Evolutionary conservation across 2,113 vertebrate species (phyloP).

Genomic region (Microcebus griseorufus): DNA sequence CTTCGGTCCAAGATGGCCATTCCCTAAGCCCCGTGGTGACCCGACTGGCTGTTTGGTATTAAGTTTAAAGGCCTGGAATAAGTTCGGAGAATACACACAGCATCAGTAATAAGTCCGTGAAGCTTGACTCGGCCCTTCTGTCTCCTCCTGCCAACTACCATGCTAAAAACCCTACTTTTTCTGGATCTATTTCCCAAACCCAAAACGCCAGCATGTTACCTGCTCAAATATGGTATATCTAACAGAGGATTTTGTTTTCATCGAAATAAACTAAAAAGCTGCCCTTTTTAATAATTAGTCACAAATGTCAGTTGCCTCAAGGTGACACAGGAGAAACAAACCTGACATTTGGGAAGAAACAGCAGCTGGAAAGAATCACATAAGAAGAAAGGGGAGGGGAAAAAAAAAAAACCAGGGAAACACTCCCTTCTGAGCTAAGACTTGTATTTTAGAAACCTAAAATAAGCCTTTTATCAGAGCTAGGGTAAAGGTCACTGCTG

Average conservation of each 20-base stretch:
- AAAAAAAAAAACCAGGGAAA: background rate
- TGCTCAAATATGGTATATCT: background rate
- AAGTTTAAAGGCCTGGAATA: constrained; percentile 72
- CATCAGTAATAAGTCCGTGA: background rate
- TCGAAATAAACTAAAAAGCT: constrained; percentile 57
- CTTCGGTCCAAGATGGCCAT: constrained; percentile 27
- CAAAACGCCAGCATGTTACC: constrained; percentile 24
- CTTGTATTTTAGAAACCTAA: constrained; percentile 50
- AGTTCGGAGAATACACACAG: constrained; percentile 44
- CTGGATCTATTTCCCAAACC: constrained; percentile 13
- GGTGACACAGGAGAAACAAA: constrained; percentile 54
- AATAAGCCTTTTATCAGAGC: constrained; percentile 35
- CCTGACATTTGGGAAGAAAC: constrained; percentile 52
- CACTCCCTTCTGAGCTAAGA: constrained; percentile 6
- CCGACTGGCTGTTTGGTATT: constrained; percentile 28
- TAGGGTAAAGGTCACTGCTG: background rate
- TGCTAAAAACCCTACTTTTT: background rate
- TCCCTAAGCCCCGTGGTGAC: constrained; percentile 26
- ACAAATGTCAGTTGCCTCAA: constrained; percentile 46
- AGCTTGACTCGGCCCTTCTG: background rate
- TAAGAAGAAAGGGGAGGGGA: too few relatives aligned
- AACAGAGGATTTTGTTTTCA: constrained; percentile 43
- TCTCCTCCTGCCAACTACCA: background rate
- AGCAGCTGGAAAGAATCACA: constrained; percentile 53
- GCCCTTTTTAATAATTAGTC: constrained; percentile 64